Evolutionary conservation across 37 sponge, comb jelly and placozoan genomes (phyloP).

Genomic region (Chondrilla cf. caribensis): DNA sequence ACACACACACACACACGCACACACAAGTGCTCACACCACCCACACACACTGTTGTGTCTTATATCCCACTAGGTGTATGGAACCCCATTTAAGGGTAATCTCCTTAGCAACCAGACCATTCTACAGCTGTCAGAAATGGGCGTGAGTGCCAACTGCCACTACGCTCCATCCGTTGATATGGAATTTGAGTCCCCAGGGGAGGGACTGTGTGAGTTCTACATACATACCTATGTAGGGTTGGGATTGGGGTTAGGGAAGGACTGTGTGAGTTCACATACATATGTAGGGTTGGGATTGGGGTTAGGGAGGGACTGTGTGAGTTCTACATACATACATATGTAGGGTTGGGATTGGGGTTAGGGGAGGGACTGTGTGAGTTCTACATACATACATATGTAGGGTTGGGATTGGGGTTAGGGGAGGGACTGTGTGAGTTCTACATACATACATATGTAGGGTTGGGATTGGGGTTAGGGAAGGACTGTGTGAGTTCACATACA

Average conservation of each 20-base stretch:
- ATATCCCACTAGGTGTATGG: constrained; percentile 60
- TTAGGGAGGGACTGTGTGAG: too few species aligned
- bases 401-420: too few species aligned
- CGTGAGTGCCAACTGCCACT: constrained; percentile 45
- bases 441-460: too few species aligned
- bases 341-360: background rate
- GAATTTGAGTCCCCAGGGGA: constrained; percentile 26
- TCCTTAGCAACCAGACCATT: constrained; percentile 68
- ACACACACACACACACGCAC: too few species aligned
- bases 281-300: background rate
- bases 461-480: too few species aligned
- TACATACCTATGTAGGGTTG: background rate
- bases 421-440: too few species aligned
- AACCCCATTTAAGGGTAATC: constrained; percentile 40
- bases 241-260: background rate
- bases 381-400: background rate
- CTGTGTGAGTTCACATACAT: background rate
- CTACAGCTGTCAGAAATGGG: constrained; percentile 66
- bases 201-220: constrained; percentile 25
- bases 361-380: background rate
- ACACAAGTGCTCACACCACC: too few species aligned
- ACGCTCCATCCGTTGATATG: constrained; percentile 19
- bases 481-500: too few species aligned
- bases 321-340: background rate
- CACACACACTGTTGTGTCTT: too few species aligned